A percentile compares a stretch with the other conserved stretches of the same genome.
phyloP scores from a whole-genome alignment of 1,140 invertebrate species.

The Cotesia vestalis region DNA sequence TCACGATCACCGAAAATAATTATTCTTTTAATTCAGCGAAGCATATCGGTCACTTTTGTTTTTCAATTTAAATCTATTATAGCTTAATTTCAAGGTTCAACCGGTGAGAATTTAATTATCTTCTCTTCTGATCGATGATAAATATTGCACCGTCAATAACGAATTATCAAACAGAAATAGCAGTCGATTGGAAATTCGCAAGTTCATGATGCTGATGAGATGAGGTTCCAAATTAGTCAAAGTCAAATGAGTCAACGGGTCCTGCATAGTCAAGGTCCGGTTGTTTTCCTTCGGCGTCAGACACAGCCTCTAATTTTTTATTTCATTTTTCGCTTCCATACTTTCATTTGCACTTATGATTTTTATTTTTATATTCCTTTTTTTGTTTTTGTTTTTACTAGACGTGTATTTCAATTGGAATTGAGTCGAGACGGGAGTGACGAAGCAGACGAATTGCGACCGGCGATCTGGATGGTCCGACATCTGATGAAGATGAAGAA shows the following conservation, averaged over 20 bases:
- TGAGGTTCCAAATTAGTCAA: slow-evolving; percentile 6
- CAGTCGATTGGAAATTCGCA: slow-evolving; percentile 15
- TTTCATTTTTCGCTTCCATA: slow-evolving; percentile 8
- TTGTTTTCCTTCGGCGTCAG: background rate
- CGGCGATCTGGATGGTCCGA: background rate
- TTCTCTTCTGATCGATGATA: background rate
- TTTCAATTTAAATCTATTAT: slow-evolving; percentile 4
- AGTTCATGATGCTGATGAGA: slow-evolving; percentile 22
- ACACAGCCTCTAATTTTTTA: background rate
- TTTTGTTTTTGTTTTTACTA: background rate
- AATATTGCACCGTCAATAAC: slow-evolving; percentile 25
- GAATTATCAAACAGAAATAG: slow-evolving; percentile 19
- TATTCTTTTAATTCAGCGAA: background rate
- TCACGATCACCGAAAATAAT: background rate
- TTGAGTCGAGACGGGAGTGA: slow-evolving; percentile 17
- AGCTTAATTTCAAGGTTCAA: too few species aligned
- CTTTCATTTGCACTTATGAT: background rate
- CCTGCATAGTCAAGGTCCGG: slow-evolving; percentile 10
- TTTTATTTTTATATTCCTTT: background rate
- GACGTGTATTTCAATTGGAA: background rate
- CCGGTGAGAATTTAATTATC: background rate
- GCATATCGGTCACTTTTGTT: slow-evolving; percentile 4
- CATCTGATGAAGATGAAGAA: slow-evolving; percentile 16
- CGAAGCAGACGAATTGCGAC: slow-evolving; percentile 2
- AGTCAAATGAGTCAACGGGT: background rate